Conservation (phyloP, 2,113 vertebrate genomes). For the Etia nguti region DNA sequence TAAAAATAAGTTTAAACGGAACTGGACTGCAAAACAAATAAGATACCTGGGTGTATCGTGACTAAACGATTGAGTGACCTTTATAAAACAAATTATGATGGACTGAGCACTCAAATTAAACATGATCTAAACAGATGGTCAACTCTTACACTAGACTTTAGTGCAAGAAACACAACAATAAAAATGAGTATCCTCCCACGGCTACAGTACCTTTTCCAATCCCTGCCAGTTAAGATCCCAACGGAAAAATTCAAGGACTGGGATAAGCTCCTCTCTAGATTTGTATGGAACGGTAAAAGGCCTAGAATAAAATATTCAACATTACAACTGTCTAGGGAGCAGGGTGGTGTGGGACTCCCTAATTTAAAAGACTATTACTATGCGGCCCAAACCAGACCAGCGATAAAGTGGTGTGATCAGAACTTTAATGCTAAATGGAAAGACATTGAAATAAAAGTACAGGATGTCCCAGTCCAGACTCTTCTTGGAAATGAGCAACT, state of each 20-base stretch:
- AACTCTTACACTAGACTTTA: background rate
- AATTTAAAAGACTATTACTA: background rate
- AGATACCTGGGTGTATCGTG: background rate
- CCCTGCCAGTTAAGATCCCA: background rate
- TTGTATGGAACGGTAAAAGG: background rate
- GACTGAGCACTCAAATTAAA: background rate
- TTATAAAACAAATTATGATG: background rate
- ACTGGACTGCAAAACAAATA: background rate
- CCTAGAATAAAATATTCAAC: fast-evolving
- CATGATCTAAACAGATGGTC: background rate
- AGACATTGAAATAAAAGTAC: background rate
- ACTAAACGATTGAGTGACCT: background rate
- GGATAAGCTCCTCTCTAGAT: background rate
- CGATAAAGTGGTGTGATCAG: background rate
- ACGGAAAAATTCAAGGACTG: fast-evolving
- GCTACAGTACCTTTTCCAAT: background rate
- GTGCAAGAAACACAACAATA: background rate
- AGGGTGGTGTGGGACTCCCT: fast-evolving
- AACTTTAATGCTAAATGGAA: background rate
- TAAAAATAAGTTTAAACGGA: background rate
- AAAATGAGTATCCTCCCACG: background rate
- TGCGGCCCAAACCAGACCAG: background rate
- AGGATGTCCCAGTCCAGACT: background rate
- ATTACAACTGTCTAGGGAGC: background rate
- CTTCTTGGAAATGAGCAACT: too few relatives aligned